phyloP scores from a whole-genome alignment of 2,888 invertebrate genomes.

The Sylvicola fuscatus region DNA sequence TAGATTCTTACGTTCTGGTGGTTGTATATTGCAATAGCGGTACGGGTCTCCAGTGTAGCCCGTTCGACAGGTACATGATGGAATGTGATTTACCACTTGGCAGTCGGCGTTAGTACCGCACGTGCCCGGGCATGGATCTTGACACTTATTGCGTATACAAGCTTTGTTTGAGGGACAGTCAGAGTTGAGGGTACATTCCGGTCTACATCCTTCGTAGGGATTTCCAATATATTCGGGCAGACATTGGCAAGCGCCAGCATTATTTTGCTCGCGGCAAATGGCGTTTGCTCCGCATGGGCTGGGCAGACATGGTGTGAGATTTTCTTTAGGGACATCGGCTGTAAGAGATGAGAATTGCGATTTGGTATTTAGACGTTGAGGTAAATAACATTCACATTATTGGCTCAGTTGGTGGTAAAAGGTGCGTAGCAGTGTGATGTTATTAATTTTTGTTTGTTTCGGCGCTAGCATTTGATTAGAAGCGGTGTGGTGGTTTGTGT shows the following conservation, averaged over 20 bases:
- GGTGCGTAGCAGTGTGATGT: too few species aligned
- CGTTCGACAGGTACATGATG: conserved; percentile 63
- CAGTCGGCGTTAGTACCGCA: conserved; percentile 68
- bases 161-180: conserved; percentile 65
- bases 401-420: conserved; percentile 12
- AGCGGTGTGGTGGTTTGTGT: too few species aligned
- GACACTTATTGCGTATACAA: conserved; percentile 60
- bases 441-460: too few species aligned
- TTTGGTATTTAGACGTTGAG: too few species aligned
- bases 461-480: too few species aligned
- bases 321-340: conserved; percentile 41
- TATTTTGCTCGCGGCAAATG: conserved; percentile 45
- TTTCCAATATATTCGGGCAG: conserved; percentile 50
- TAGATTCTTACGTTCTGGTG: conserved; percentile 30
- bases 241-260: conserved; percentile 53
- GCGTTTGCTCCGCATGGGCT: conserved; percentile 57
- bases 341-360: conserved; percentile 32
- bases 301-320: conserved; percentile 42
- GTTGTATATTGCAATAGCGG: conserved; percentile 34
- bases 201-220: conserved; percentile 59
- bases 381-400: conserved; percentile 7
- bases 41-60: conserved; percentile 69
- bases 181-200: conserved; percentile 66
- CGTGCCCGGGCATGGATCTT: conserved; percentile 61
- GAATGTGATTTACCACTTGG: conserved; percentile 67